phyloP scores from a whole-genome alignment of 2,797 vertebrate species.

The Enteromius afrohamiltoni region DNA sequence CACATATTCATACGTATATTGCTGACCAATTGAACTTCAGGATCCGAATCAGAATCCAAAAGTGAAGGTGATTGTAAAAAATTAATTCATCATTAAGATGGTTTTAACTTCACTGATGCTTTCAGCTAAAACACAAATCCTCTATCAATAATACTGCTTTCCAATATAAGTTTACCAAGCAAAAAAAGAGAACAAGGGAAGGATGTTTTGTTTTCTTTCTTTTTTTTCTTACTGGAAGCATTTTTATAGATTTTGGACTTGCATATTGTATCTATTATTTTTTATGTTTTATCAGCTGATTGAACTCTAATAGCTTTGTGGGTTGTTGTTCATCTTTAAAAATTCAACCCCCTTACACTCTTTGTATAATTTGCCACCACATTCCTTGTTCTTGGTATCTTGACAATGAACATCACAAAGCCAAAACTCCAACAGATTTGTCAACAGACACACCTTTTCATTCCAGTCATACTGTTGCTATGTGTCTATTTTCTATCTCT shows the following conservation, averaged over 20 bases:
- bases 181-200: neutral
- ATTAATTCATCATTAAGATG: neutral
- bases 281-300: neutral
- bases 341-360: neutral
- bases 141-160: neutral
- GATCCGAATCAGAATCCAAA: neutral
- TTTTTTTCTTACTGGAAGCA: neutral
- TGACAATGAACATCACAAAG: neutral
- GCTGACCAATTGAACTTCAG: neutral
- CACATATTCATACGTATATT: neutral
- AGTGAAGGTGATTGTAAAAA: neutral
- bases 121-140: neutral
- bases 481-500: slow-evolving; percentile 59
- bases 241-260: neutral
- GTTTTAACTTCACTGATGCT: neutral
- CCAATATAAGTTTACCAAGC: neutral
- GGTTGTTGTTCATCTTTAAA: too few species aligned
- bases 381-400: neutral
- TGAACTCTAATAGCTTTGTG: neutral
- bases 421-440: slow-evolving; percentile 21
- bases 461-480: slow-evolving; percentile 53
- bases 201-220: too few species aligned
- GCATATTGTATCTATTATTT: neutral
- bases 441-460: slow-evolving; percentile 36
- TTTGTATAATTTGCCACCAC: neutral